phyloP scores from a whole-genome alignment of 2,888 invertebrate genomes.

The Drosophila fungiperda region DNA sequence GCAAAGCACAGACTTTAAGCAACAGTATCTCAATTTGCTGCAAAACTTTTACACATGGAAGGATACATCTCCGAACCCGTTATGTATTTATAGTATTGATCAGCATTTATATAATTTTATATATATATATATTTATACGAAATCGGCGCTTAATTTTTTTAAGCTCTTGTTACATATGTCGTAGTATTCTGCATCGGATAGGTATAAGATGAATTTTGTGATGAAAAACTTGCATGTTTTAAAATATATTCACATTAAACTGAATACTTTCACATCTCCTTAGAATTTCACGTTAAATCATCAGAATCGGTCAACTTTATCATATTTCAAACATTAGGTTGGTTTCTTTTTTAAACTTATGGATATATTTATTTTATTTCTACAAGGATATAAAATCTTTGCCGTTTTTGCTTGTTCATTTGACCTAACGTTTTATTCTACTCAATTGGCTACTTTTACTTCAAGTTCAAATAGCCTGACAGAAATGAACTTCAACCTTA shows the following conservation, averaged over 20 bases:
- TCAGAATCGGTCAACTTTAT: not conserved
- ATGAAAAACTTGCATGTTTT: not conserved
- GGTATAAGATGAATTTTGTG: not conserved
- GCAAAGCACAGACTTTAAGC: slow-evolving; percentile 31
- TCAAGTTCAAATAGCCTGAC: not conserved
- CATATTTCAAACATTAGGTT: not conserved
- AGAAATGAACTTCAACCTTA: slow-evolving; percentile 9
- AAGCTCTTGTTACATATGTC: not conserved
- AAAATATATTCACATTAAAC: not conserved
- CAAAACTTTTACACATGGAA: not conserved
- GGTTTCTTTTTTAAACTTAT: not conserved
- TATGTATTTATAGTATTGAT: not conserved
- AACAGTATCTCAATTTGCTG: not conserved
- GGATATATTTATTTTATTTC: not conserved
- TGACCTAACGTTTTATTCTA: slow-evolving; percentile 32
- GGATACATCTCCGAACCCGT: not conserved
- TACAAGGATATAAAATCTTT: not conserved
- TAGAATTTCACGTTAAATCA: not conserved
- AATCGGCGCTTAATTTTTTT: too few species aligned
- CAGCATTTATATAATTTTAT: too few species aligned
- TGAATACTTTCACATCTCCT: not conserved
- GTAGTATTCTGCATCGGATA: not conserved
- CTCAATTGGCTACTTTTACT: slow-evolving; percentile 13
- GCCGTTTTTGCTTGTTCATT: not conserved
- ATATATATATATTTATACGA: too few species aligned